Evolutionary conservation across 2,888 invertebrate species (phyloP), one percentile per base, ranked within the genome.

Genomic region (Zootermopsis nevadensis): DNA sequence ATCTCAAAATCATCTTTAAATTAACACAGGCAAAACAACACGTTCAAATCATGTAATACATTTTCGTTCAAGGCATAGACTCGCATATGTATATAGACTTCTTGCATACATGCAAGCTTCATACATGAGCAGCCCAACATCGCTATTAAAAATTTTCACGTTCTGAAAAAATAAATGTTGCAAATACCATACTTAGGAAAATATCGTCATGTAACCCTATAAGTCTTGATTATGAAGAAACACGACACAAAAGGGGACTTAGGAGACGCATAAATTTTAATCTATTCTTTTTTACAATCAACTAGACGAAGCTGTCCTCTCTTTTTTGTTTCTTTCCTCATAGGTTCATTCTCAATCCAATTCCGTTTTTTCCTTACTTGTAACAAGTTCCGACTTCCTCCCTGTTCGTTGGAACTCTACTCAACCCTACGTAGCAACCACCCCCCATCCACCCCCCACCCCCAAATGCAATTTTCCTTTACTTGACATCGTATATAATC

Each of bases 401-500:
- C 35, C 38, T 35, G 38, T 22, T 74, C 53, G 35, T 33, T 33
- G n/a, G 35, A 24, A 72, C 33, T 67, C 69, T 69, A 27, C 31
- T 74, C 81, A 81, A 81, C 74, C 42, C 81, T 72, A 55, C 31
- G 81, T 74, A 81, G 33, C 81, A 81, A 31, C 53, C 69, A 72
- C 69, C 81, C 48, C 67, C 81, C 72, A 31, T n/a, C 72, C n/a
- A 12, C 48, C 42, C n/a, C 19, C 72, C 30, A 1, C 8, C 31
- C n/a, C n/a, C 31, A 77, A 77, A 82, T 82, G 82, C 82, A 82
- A 82, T 82, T 82, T 79, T 69, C 82, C 77, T 79, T 79, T 82
- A 69, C 48, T 79, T 82, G 77, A 77, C 82, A 79, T 82, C 79
- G 31, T 82, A 77, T 82, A 82, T 82, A 82, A 82, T 82, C 82